Evolutionary conservation across 2,113 vertebrate species (phyloP).

Genomic region (Saimiri boliviensis): DNA sequence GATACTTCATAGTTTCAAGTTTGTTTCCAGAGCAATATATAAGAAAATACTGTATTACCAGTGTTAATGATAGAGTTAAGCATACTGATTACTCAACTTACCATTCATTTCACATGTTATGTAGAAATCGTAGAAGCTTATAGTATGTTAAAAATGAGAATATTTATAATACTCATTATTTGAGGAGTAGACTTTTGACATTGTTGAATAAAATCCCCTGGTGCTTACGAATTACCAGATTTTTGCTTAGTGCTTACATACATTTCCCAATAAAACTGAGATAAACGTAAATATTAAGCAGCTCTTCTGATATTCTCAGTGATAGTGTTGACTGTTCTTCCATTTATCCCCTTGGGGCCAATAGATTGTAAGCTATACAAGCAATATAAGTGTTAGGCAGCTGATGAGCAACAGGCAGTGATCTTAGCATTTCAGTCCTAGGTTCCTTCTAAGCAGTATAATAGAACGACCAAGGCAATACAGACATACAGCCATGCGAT

Average conservation of each 20-base stretch:
- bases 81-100: not conserved
- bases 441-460: not conserved
- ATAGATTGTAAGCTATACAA: not conserved
- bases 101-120: not conserved
- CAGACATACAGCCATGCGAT: not conserved
- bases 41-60: not conserved
- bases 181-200: not conserved
- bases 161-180: not conserved
- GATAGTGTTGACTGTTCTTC: conserved; percentile 20
- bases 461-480: not conserved
- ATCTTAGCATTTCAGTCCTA: not conserved
- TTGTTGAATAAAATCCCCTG: not conserved
- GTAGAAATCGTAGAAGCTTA: not conserved
- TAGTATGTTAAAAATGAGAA: conserved; percentile 15
- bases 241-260: not conserved
- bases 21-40: not conserved
- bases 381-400: not conserved
- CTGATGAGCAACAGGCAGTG: not conserved
- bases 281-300: conserved; percentile 2
- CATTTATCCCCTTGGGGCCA: not conserved
- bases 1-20: not conserved
- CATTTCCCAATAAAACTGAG: not conserved
- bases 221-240: not conserved
- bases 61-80: not conserved
- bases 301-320: not conserved